Conservation (phyloP, 1,140 invertebrate species). For the Heterodera schachtii region DNA sequence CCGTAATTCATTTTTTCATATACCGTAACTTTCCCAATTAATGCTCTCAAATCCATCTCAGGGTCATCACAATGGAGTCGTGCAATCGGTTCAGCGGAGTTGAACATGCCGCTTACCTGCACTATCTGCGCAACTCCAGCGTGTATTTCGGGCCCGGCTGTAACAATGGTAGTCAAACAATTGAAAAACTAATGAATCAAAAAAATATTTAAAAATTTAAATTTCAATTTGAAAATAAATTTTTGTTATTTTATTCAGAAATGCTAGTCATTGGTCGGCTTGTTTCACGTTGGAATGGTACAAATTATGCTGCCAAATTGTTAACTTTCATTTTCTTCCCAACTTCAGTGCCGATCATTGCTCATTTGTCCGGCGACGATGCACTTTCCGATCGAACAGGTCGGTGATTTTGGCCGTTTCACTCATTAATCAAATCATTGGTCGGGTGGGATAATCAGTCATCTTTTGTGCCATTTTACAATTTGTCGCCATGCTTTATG, state of each 20-base stretch:
- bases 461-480: no score
- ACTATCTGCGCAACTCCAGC: slow-evolving; percentile 62
- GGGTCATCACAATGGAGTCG: slow-evolving; percentile 63
- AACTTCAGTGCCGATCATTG: slow-evolving; percentile 57
- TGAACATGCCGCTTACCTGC: slow-evolving; percentile 63
- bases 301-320: no score
- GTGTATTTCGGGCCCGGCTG: slow-evolving; percentile 65
- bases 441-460: no score
- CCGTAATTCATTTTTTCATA: no score
- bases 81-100: slow-evolving; percentile 63
- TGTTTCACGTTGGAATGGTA: slow-evolving; percentile 61
- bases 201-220: not conserved
- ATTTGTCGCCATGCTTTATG: not conserved
- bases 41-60: slow-evolving; percentile 23
- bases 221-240: not conserved
- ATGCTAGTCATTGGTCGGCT: slow-evolving; percentile 65
- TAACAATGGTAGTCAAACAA: slow-evolving; percentile 57
- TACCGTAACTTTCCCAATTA: no score
- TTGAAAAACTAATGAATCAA: not conserved
- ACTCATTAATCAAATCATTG: no score
- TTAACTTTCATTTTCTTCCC: not conserved
- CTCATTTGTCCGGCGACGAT: slow-evolving; percentile 65
- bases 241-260: slow-evolving; percentile 40
- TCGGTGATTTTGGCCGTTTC: not conserved
- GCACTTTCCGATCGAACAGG: slow-evolving; percentile 55